These are phyloP conservation scores for Protophormia terraenovae DNA, from an alignment of 2,888 invertebrate genomes.

Conservation along the genomic window DNA sequence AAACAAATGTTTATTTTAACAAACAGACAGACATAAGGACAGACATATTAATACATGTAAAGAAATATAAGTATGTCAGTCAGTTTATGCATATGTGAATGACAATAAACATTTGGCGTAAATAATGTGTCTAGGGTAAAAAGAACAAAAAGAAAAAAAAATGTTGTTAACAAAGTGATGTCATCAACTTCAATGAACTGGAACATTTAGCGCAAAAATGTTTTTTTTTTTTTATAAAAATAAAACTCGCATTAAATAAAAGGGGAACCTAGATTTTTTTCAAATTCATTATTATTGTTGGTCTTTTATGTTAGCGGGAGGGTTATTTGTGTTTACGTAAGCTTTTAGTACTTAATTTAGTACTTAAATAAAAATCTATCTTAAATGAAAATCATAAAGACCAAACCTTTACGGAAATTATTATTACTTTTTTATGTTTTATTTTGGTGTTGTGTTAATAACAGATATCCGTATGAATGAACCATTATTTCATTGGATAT, in stretches of 20 bases:
- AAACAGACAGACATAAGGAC: neutral
- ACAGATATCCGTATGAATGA: neutral
- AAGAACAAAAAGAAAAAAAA: too few relatives aligned
- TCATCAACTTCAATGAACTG: constrained; percentile 67
- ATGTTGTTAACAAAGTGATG: constrained; percentile 66
- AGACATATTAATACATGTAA: neutral
- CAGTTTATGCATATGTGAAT: neutral
- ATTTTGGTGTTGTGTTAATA: neutral
- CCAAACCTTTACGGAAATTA: constrained; percentile 58
- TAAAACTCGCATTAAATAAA: neutral
- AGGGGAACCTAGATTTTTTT: constrained; percentile 40
- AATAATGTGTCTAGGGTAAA: constrained; percentile 64
- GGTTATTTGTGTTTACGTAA: constrained; percentile 29
- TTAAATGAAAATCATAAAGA: constrained; percentile 40
- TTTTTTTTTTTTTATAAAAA: neutral
- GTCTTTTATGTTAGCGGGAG: too few relatives aligned
- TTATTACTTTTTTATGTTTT: neutral
- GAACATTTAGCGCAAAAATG: constrained; percentile 64
- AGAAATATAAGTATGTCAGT: neutral
- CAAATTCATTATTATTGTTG: neutral
- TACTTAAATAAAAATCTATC: constrained; percentile 25
- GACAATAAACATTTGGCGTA: constrained; percentile 62
- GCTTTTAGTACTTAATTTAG: constrained; percentile 5
- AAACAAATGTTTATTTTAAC: constrained; percentile 42
- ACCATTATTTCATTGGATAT: too few relatives aligned